Evolutionary conservation across 2,113 vertebrate genomes (phyloP), one percentile per base, ranked within the genome.

Genomic region (Sialia sialis): DNA sequence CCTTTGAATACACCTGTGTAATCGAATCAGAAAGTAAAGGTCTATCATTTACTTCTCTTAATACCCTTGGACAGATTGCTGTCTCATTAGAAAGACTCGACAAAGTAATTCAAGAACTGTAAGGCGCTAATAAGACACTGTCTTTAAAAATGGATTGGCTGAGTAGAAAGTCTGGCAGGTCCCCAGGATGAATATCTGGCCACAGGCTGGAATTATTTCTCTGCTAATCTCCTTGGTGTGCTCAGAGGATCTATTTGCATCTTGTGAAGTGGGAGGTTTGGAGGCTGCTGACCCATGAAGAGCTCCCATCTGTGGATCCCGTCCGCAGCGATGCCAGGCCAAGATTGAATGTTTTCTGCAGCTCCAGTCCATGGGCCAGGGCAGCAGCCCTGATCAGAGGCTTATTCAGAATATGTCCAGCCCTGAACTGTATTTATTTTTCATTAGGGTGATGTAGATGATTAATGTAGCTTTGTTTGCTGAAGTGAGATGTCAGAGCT

Each of bases 101-200:
- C 84, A 92, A 81, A 89, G 89, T 94, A 84, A 94, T 93, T 93
- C 77, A 92, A 56, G 91, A 91, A 73, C 87, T 82, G 73, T 87
- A 92, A 89, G 29, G 93, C 1, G 34, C 70, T 96, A 96, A 95
- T 92, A 96, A 93, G 91, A 74, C 12, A 0, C 77, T 90, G 86
- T 95, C 93, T 93, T 97, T 95, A 95, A 84, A 94, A 96, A 94
- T 91, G 77, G 68, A 94, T 94, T 89, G 93, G 78, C 87, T 93
- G 69, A 89, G 77, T 82, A 52, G 87, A 70, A 89, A 94, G 78
- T 23, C 86, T 94, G 94, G 84, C 91, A 82, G 74, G 54, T 82
- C 89, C 89, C 89, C 84, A 91, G 66, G 51, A 91, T 62, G 58
- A 74, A 67, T 95, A 85, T 87, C 77, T 96, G 91, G 84, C 84